Conservation (phyloP, 2,113 vertebrate genomes). For the Acanthochromis polyacanthus region DNA sequence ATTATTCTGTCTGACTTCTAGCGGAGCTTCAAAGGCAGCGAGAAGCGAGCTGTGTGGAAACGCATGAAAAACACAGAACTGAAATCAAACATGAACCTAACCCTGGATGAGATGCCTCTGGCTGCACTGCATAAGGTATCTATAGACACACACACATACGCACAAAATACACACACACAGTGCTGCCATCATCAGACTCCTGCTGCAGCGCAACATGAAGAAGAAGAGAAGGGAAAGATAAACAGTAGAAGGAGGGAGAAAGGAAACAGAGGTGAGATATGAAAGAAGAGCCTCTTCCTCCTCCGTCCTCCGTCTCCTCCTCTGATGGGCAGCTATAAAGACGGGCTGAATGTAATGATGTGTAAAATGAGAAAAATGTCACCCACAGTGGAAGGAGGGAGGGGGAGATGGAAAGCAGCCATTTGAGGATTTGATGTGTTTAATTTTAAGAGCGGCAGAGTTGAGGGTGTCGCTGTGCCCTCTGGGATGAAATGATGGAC, state of each 20-base stretch:
- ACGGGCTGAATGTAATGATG: conserved; percentile 78
- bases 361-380: conserved; percentile 85
- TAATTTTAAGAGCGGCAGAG: conserved; percentile 57
- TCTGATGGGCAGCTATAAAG: conserved; percentile 69
- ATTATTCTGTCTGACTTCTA: conserved; percentile 58
- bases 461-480: conserved; percentile 34
- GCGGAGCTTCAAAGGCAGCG: conserved; percentile 83
- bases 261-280: conserved; percentile 29
- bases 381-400: conserved; percentile 35
- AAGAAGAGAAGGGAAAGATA: conserved; percentile 4
- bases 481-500: conserved; percentile 63
- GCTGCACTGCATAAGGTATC: conserved; percentile 92
- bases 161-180: neutral
- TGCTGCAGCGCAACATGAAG: conserved; percentile 7
- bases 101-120: conserved; percentile 89
- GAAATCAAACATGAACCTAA: conserved; percentile 80
- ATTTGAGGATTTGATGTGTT: conserved; percentile 69
- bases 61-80: conserved; percentile 85
- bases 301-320: conserved; percentile 28
- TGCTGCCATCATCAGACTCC: conserved; percentile 5
- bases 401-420: conserved; percentile 42
- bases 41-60: conserved; percentile 84
- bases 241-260: neutral
- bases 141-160: conserved; percentile 20
- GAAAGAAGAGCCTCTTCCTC: conserved; percentile 26